A percentile compares a stretch with the other conserved stretches of the same genome.
Conservation (phyloP, 2,797 vertebrate genomes). For the Anabas testudineus region DNA sequence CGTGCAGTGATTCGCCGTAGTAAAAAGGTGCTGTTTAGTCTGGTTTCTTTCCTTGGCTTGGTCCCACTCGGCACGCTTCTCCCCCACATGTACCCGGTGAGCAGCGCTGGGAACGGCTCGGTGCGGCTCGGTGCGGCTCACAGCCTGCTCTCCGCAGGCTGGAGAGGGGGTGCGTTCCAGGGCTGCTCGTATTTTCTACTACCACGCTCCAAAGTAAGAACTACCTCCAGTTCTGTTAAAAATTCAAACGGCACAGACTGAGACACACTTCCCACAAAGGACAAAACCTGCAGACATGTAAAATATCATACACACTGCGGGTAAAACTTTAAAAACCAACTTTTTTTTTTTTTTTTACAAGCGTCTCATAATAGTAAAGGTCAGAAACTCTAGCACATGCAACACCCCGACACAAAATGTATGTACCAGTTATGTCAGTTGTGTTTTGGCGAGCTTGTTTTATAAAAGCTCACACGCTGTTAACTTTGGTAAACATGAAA, state of each 20-base stretch:
- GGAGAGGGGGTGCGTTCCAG: constrained; percentile 48
- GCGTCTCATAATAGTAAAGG: too few species aligned
- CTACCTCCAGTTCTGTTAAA: background rate
- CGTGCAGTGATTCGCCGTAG: background rate
- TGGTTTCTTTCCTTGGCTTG: background rate
- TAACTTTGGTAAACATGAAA: background rate
- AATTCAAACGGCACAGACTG: too few species aligned
- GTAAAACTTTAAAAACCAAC: too few species aligned
- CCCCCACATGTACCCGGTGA: constrained; percentile 57
- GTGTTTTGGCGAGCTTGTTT: too few species aligned
- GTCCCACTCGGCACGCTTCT: constrained; percentile 14
- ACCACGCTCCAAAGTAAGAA: background rate
- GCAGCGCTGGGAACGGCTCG: constrained; percentile 4
- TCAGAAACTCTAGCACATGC: too few species aligned
- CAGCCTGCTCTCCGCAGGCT: constrained; percentile 37
- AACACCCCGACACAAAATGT: too few species aligned
- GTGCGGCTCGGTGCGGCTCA: background rate
- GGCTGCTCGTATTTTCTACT: constrained; percentile 7
- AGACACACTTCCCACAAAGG: too few species aligned
- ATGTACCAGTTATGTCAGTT: too few species aligned
- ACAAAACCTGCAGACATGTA: too few species aligned
- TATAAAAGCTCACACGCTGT: background rate
- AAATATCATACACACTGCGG: too few species aligned
- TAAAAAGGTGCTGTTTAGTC: background rate
- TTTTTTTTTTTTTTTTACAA: too few species aligned